Evolutionary conservation across 2,888 invertebrate genomes (phyloP).

Genomic region (Lasioglossum morio): DNA sequence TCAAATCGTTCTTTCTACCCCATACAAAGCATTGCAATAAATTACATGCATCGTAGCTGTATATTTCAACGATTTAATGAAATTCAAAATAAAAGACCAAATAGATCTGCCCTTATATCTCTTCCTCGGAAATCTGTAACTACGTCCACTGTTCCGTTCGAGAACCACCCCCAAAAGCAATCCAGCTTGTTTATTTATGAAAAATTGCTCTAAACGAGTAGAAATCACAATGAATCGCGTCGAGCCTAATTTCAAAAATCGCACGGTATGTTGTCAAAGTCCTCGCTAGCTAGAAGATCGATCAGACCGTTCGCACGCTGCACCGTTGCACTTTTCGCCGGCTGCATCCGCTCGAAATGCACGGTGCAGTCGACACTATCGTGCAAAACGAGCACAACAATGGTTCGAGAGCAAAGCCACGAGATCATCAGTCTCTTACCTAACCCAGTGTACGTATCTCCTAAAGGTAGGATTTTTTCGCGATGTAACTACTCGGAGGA

Average conservation of each 20-base stretch:
- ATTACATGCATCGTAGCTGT: not conserved
- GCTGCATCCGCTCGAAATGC: not conserved
- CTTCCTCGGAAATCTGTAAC: not conserved
- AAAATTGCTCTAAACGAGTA: not conserved
- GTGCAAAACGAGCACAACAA: not conserved
- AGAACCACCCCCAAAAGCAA: not conserved
- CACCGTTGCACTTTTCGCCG: not conserved
- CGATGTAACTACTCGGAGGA: not conserved
- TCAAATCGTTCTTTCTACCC: too few relatives aligned
- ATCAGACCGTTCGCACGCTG: not conserved
- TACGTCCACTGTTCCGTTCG: not conserved
- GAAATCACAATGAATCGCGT: not conserved
- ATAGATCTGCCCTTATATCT: not conserved
- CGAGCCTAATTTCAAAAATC: not conserved
- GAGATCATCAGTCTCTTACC: slow-evolving; percentile 44
- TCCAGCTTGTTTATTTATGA: not conserved
- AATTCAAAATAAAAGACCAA: not conserved
- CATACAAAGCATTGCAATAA: not conserved
- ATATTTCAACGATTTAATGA: too few relatives aligned
- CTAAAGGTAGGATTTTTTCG: not conserved
- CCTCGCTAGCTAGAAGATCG: not conserved
- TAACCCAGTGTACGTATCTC: slow-evolving; percentile 34
- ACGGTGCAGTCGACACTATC: not conserved
- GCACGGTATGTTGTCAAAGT: not conserved
- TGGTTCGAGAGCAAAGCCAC: not conserved